Evolutionary conservation across 2,113 vertebrate species (phyloP).

Genomic region (Delphinapterus leucas): DNA sequence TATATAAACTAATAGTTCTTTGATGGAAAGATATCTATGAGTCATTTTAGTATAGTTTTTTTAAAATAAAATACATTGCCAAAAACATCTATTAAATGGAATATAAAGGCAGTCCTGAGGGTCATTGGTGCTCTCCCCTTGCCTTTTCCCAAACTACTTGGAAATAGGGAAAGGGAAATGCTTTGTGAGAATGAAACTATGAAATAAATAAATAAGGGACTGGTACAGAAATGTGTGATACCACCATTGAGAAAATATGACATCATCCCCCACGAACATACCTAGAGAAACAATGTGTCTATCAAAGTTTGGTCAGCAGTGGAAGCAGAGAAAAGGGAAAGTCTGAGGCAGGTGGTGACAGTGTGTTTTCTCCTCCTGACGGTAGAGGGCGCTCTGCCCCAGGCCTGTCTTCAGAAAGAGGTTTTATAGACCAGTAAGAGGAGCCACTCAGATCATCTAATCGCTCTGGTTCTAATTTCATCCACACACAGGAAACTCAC

Average conservation of each 20-base stretch:
- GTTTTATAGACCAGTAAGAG: neutral
- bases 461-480: neutral
- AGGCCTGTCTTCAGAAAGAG: neutral
- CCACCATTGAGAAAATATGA: neutral
- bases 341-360: neutral
- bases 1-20: neutral
- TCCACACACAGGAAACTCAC: neutral
- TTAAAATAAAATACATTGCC: neutral
- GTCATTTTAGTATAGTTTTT: neutral
- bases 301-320: neutral
- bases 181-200: neutral
- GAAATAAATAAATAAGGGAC: neutral
- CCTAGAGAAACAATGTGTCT: neutral
- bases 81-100: neutral
- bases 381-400: accelerated
- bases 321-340: neutral
- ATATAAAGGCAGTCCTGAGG: neutral
- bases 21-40: neutral
- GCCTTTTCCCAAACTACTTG: neutral
- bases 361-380: neutral
- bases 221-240: neutral
- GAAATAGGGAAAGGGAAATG: neutral
- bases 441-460: neutral
- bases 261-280: neutral
- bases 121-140: neutral